Base-by-base conservation (phyloP, 1,140 invertebrate species). In the Solenopsis fugax region DNA sequence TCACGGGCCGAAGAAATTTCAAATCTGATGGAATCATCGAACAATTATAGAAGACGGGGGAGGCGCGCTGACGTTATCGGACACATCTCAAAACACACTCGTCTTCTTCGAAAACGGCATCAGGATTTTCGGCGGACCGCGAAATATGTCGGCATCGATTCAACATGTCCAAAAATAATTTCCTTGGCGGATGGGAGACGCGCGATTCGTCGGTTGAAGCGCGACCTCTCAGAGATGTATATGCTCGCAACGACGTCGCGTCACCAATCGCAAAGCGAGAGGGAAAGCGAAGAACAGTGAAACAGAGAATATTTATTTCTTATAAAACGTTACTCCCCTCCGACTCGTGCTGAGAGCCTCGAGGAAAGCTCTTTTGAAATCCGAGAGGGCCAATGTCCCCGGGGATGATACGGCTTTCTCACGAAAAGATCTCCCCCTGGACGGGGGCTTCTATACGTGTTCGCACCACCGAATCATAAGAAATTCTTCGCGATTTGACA, bases 351-450 rank as follows among this genome's bases (percentile, higher is more conserved):
- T 73, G 80, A 72, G 80, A 86, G 64, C 77, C 71, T 34, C 34
- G 78, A 82, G 64, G 85, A 84, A 87, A 84, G 67, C 65, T 72
- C 78, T 67, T 87, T 87, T 73, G 67, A 87, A 87, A 84, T 84
- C 77, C 13, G 29, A 87, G 78, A 72, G 56, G 29, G 37, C 13
- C 67, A 37, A 73, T 21, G 50, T 87, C 78, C 29, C 67, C 7
- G 50, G 48, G 45, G 85, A 87, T 65, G 73, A 84, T 73, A 72
- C 58, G 60, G 48, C 34, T 54, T 87, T 82, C 85, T 64, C 24
- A 72, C 21, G 41, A 21, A 82, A 54, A n/a, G 12, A 58, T 58
- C 67, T 72, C 67, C 65, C 67, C 18, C 10, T 48, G 64, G 65
- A 58, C 21, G 78, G 37, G 37, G 54, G 41, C 18, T 21, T 73